These are phyloP conservation scores for Drosophila kohkoa DNA, from an alignment of 1,140 invertebrate genomes.

Conservation along the genomic window DNA sequence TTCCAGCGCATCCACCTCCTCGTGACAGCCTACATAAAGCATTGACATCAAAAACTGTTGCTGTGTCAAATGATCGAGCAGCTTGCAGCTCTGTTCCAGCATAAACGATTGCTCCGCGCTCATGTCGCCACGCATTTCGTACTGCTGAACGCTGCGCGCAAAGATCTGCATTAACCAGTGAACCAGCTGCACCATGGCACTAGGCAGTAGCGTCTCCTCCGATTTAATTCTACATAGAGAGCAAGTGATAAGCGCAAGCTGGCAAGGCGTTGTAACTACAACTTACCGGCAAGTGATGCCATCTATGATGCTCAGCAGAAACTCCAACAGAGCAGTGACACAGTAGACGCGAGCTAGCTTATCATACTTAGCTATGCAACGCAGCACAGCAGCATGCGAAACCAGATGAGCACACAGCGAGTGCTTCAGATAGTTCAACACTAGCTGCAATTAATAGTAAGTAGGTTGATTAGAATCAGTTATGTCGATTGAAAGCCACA, in stretches of 20 bases:
- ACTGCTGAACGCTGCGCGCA: constrained; percentile 87
- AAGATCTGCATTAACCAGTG: constrained; percentile 94
- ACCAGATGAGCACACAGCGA: constrained; percentile 95
- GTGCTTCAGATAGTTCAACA: constrained; percentile 96
- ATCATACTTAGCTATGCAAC: constrained; percentile 95
- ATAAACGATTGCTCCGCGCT: constrained; percentile 87
- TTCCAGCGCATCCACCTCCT: constrained; percentile 86
- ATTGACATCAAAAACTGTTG: constrained; percentile 92
- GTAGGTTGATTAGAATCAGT: not conserved
- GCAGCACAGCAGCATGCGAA: constrained; percentile 94
- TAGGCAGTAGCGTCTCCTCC: constrained; percentile 91
- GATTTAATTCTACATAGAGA: constrained; percentile 89
- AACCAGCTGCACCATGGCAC: constrained; percentile 90
- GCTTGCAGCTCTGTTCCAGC: constrained; percentile 89
- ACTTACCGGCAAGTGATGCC: constrained; percentile 86
- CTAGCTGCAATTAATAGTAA: constrained; percentile 86
- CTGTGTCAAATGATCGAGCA: constrained; percentile 90
- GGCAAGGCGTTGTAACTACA: not conserved
- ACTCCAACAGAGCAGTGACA: constrained; percentile 93
- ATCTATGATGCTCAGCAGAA: constrained; percentile 92
- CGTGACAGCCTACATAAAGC: constrained; percentile 92
- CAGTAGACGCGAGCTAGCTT: constrained; percentile 95
- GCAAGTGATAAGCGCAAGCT: not conserved
- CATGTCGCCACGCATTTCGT: constrained; percentile 85
- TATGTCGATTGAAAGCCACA: not conserved